A percentile compares a stretch with the other conserved stretches of the same genome.
phyloP scores from a whole-genome alignment of 2,113 vertebrate species.

The Cinclus mexicanus region DNA sequence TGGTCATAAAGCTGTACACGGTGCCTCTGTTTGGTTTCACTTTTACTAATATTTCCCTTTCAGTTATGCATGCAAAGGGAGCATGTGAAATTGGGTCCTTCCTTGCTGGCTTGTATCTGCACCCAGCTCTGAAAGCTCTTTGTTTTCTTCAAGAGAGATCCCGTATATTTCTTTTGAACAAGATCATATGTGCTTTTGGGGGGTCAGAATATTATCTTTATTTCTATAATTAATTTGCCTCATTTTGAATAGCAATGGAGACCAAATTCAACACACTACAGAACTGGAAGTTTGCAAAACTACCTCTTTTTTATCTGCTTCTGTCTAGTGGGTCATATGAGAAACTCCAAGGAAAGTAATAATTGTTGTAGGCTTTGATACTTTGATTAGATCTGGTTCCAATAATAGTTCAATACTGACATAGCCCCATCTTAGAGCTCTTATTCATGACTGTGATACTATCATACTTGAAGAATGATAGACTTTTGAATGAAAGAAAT shows the following conservation, averaged over 20 bases:
- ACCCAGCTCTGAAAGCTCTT: neutral
- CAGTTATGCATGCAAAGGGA: neutral
- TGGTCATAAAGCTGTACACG: neutral
- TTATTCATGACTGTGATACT: neutral
- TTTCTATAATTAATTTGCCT: neutral
- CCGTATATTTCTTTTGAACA: neutral
- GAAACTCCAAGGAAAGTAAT: neutral
- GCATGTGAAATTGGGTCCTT: neutral
- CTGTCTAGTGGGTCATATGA: neutral
- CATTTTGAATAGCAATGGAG: neutral
- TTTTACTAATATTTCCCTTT: conserved; percentile 25
- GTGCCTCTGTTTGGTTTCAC: conserved; percentile 11
- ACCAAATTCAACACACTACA: neutral
- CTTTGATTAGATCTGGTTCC: neutral
- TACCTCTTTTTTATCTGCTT: neutral
- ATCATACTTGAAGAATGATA: neutral
- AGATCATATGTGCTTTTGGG: neutral
- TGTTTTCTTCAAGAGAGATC: neutral
- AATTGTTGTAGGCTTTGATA: neutral
- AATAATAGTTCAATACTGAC: neutral
- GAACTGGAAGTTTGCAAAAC: neutral
- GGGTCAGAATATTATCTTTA: neutral
- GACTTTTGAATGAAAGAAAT: neutral
- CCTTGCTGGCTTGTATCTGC: neutral
- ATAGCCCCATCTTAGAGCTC: neutral